Evolutionary conservation across 2,888 invertebrate genomes (phyloP), one percentile per base, ranked within the genome.

Genomic region (Synanthedon myopaeformis): DNA sequence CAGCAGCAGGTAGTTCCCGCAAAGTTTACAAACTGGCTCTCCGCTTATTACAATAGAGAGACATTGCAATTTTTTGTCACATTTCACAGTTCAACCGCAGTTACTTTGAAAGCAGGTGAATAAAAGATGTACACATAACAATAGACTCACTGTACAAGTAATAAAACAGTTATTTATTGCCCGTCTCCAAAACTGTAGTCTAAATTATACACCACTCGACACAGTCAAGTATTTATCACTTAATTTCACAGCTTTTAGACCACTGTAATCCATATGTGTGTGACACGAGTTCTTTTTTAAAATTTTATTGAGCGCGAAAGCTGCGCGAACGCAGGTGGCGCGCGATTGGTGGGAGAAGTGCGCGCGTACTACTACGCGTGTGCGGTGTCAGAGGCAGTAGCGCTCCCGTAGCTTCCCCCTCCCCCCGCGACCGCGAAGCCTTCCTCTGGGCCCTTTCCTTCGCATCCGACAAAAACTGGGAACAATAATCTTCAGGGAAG

Each of bases 61-160:
- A 74, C 80, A 81, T 83, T 83, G 83, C 85, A 78, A 82, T 83
- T 86, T 85, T 85, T 86, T 86, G 81, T 84, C 84, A 83, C 84
- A 85, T 85, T 86, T 82, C 83, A 86, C 81, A 79, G 83, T 78
- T 71, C 65, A 72, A 79, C 80, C 79, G 71, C 82, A 77, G 71
- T 79, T 75, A 75, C 71, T 63, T 69, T 62, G 67, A 70, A 65
- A 78, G 35, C 82, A 82, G 82, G 82, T 83, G 83, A 81, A 82
- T 79, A 79, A 78, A 62, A 76, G 80, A 84, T 85, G 75, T 75
- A 76, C 70, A 77, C 81, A 82, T 81, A 81, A 84, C 79, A 83
- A 83, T 80, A 79, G 75, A 66, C 65, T 72, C 80, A 80, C 81
- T 76, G 76, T 73, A 81, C 74, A 76, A 73, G 72, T 77, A 77